A percentile compares a stretch with the other conserved stretches of the same genome.
Evolutionary conservation across 2,113 vertebrate genomes (phyloP).

Genomic region (Oreochromis niloticus): DNA sequence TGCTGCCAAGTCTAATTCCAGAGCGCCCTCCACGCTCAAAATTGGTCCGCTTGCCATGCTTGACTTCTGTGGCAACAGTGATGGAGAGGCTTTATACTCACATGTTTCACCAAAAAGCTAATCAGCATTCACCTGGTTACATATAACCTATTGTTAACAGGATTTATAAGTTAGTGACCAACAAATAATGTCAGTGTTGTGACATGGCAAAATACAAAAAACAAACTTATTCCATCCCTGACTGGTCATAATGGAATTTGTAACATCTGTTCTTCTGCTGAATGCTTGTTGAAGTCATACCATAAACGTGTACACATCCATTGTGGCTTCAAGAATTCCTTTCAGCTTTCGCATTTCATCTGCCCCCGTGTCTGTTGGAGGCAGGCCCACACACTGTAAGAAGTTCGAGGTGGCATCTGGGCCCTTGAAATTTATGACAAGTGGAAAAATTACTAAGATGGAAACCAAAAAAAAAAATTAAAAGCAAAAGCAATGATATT

Average conservation of each 20-base stretch:
- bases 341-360: slow-evolving; percentile 58
- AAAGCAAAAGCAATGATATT: not conserved
- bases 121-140: not conserved
- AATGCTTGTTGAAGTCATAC: slow-evolving; percentile 15
- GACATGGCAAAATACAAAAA: not conserved
- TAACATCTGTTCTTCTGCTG: not conserved
- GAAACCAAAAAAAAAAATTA: not conserved
- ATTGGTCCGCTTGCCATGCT: slow-evolving; percentile 14
- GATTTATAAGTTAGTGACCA: not conserved
- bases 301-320: slow-evolving; percentile 71
- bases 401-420: slow-evolving; percentile 38
- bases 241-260: not conserved
- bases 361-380: not conserved
- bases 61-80: not conserved
- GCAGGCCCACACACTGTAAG: slow-evolving; percentile 65
- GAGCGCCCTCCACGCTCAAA: slow-evolving; percentile 36
- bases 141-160: not conserved
- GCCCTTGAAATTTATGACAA: not conserved
- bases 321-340: slow-evolving; percentile 48
- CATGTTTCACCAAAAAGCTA: not conserved
- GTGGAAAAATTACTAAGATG: not conserved
- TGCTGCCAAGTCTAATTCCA: not conserved
- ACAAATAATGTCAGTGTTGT: not conserved
- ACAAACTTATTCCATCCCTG: not conserved
- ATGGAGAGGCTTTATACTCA: not conserved